Evolutionary conservation across 2,888 invertebrate species (phyloP).

Genomic region (Platypus cylindrus): DNA sequence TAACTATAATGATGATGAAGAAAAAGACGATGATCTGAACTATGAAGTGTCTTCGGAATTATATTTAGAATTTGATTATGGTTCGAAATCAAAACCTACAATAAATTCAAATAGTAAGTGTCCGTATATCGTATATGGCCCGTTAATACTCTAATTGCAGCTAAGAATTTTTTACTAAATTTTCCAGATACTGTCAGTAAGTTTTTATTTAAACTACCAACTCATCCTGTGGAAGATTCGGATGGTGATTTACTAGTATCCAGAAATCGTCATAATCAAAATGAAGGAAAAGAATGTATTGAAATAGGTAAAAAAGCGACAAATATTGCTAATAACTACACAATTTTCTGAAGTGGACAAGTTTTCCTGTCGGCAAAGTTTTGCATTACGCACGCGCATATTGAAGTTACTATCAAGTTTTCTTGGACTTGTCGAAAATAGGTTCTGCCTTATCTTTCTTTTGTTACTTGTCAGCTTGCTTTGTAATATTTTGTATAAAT

Average conservation of each 20-base stretch:
- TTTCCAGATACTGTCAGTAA: constrained; percentile 57
- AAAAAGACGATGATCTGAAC: constrained; percentile 22
- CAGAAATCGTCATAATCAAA: constrained; percentile 26
- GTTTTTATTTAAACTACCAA: constrained; percentile 51
- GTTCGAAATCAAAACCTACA: constrained; percentile 33
- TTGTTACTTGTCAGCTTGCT: too few relatives aligned
- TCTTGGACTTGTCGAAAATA: too few relatives aligned
- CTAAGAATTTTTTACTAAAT: constrained; percentile 6
- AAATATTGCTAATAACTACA: too few relatives aligned
- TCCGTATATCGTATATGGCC: neutral
- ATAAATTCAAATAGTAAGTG: constrained; percentile 31
- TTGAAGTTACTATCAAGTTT: too few relatives aligned
- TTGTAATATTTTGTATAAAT: too few relatives aligned
- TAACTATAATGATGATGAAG: too few relatives aligned
- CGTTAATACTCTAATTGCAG: neutral
- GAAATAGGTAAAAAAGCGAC: constrained; percentile 54
- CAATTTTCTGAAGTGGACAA: too few relatives aligned
- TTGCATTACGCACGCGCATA: too few relatives aligned
- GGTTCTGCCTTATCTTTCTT: too few relatives aligned
- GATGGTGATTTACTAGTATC: constrained; percentile 60
- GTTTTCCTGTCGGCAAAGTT: too few relatives aligned
- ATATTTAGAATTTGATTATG: constrained; percentile 55
- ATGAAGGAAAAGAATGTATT: constrained; percentile 2
- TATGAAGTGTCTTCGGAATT: constrained; percentile 56
- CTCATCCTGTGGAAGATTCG: constrained; percentile 39